Percentiles rank a stretch among this genome's conserved stretches.
Evolutionary conservation across 2,888 invertebrate species (phyloP).

Genomic region (Muschampia plurimacula): DNA sequence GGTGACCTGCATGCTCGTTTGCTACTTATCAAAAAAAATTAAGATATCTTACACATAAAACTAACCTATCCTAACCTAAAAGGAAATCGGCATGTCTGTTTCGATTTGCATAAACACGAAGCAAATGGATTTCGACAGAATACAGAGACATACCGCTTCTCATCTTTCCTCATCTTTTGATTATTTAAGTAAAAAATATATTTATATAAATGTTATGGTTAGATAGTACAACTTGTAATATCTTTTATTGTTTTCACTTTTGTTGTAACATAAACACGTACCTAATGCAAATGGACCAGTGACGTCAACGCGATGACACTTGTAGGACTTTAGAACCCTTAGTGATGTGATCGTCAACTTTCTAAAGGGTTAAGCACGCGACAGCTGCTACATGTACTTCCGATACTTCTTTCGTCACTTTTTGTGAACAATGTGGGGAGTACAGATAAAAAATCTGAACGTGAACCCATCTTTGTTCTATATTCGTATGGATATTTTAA

Average conservation of each 20-base stretch:
- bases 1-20: no score
- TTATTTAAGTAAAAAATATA: no score
- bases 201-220: no score
- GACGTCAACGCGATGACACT: conserved; percentile 32
- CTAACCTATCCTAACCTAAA: no score
- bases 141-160: no score
- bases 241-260: background rate
- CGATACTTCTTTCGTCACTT: conserved; percentile 44
- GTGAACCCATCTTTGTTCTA: conserved; percentile 30
- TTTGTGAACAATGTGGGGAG: conserved; percentile 33
- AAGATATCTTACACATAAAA: no score
- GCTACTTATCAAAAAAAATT: no score
- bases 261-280: background rate
- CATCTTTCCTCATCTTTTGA: no score
- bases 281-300: background rate
- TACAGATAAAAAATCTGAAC: conserved; percentile 27
- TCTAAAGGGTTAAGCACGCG: conserved; percentile 48
- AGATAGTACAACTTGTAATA: no score
- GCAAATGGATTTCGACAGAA: no score
- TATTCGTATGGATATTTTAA: conserved; percentile 29
- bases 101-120: no score
- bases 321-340: conserved; percentile 35
- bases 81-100: no score
- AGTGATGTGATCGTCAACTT: conserved; percentile 46
- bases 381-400: conserved; percentile 53